Conservation (phyloP, 2,797 vertebrate genomes). For the Neomorphus geoffroyi region DNA sequence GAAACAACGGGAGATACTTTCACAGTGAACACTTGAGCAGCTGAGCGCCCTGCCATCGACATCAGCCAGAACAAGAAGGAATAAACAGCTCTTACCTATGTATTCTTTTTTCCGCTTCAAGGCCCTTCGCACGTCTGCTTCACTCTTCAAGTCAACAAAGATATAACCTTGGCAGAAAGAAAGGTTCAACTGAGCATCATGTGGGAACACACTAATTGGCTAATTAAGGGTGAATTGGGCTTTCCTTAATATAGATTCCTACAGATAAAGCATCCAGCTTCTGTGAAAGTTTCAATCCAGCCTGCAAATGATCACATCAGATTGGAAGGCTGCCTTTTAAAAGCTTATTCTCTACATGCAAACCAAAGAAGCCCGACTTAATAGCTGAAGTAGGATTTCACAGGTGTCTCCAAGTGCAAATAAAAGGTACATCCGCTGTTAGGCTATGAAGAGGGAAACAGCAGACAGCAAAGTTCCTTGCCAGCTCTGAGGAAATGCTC, state of each 20-base stretch:
- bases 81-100: slow-evolving; percentile 82
- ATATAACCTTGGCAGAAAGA: slow-evolving; percentile 84
- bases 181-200: background rate
- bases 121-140: slow-evolving; percentile 88
- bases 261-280: background rate
- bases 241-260: slow-evolving; percentile 24
- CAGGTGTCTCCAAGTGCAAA: background rate
- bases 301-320: background rate
- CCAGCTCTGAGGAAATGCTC: background rate
- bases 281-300: background rate
- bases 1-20: background rate
- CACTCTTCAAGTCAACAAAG: slow-evolving; percentile 89
- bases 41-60: background rate
- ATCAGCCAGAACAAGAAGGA: background rate
- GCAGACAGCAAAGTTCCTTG: background rate
- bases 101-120: slow-evolving; percentile 91
- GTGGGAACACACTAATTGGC: slow-evolving; percentile 4
- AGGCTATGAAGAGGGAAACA: background rate
- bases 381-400: background rate
- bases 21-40: slow-evolving; percentile 30
- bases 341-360: background rate
- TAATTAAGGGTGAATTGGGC: slow-evolving; percentile 23
- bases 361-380: background rate
- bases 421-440: background rate
- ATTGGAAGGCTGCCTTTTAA: background rate